Evolutionary conservation across 2,797 vertebrate species (phyloP).

Genomic region (Sandelia bainsii): DNA sequence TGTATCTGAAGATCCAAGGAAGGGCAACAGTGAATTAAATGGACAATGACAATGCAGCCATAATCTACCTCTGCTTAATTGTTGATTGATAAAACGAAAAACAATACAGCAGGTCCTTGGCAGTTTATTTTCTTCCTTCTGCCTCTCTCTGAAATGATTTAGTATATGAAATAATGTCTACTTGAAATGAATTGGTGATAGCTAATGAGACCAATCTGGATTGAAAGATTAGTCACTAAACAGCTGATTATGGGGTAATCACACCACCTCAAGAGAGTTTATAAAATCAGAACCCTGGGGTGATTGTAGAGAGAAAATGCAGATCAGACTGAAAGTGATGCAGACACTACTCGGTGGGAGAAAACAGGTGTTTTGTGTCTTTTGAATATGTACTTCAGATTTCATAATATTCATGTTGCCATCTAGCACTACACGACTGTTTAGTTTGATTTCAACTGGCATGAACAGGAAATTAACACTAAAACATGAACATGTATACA

Average conservation of each 20-base stretch:
- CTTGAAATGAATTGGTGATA: slow-evolving; percentile 56
- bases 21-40: not conserved
- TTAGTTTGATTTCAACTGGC: not conserved
- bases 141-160: slow-evolving; percentile 23
- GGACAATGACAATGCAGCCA: slow-evolving; percentile 17
- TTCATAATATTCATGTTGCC: slow-evolving; percentile 28
- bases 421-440: not conserved
- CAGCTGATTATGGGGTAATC: slow-evolving; percentile 67
- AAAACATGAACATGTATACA: not conserved
- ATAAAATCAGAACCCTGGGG: slow-evolving; percentile 63
- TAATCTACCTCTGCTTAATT: slow-evolving; percentile 18
- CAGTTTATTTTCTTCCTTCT: slow-evolving; percentile 29
- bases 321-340: slow-evolving; percentile 51
- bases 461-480: not conserved
- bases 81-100: slow-evolving; percentile 19
- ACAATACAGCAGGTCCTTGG: slow-evolving; percentile 8
- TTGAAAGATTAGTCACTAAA: slow-evolving; percentile 63
- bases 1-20: not conserved
- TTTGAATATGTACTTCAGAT: slow-evolving; percentile 27
- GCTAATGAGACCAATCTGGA: slow-evolving; percentile 57
- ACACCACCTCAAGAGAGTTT: slow-evolving; percentile 51
- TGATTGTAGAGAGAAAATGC: slow-evolving; percentile 44
- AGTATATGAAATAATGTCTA: slow-evolving; percentile 47
- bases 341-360: slow-evolving; percentile 27
- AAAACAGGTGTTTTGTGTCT: slow-evolving; percentile 49